Evolutionary conservation across 2,797 vertebrate genomes (phyloP), one percentile per base, ranked within the genome.

Genomic region (Notolepis coatsorum): DNA sequence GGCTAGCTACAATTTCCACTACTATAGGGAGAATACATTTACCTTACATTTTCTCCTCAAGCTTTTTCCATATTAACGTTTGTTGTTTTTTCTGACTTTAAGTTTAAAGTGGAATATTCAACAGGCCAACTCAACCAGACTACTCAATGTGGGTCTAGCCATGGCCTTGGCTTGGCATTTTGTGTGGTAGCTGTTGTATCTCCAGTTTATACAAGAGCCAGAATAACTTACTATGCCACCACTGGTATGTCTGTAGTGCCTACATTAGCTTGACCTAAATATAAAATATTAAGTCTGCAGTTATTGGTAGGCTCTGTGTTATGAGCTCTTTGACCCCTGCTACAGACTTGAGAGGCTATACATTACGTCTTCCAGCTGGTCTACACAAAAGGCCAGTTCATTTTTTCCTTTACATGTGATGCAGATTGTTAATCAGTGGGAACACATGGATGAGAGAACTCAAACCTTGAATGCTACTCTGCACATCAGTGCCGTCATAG

Each of bases 81-180:
- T 71, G 51, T 73, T 71, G 5, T 17, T 86, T 84, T 80, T 86
- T 87, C 80, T 79, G 49, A 64, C 85, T 84, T 82, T 87, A 79
- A 88, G 84, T 84, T 82, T 87, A 79, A 88, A 85, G 84, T 77
- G 68, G 43, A 39, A 60, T 72, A 76, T 74, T 75, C 72, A 74
- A n/a, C 78, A 80, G 88, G 84, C 87, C 88, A n/a, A 33, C 68
- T 30, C 67, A 61, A 75, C 72, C 71, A 78, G 66, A 56, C 69
- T 55, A 51, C 68, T 74, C 68, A 10, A 50, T 46, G 71, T 57
- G 71, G 65, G 64, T 56, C 50, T 58, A 61, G 30, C 31, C 35
- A 42, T 7, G 49, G 61, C 25, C 38, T 37, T 48, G 52, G 24
- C n/a, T n/a, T 47, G 24, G 4, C 45, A 28, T 15, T n/a, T 24